phyloP scores from a whole-genome alignment of 2,113 vertebrate genomes.

The Grammomys dolichurus region DNA sequence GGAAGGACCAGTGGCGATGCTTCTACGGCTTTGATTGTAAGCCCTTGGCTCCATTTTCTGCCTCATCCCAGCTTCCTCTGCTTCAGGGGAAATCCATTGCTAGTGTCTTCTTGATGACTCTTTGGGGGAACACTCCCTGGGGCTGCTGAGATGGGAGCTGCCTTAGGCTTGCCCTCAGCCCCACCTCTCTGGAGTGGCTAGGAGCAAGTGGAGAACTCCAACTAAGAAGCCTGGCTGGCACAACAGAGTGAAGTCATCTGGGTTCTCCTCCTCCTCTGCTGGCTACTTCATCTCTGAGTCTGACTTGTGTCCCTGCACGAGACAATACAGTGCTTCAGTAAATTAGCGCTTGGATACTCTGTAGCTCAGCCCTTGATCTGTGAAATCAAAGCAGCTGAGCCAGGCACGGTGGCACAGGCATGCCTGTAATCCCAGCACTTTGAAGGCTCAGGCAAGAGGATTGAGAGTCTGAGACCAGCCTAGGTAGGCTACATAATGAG shows the following conservation, averaged over 20 bases:
- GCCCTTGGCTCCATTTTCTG: background rate
- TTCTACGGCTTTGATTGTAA: background rate
- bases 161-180: background rate
- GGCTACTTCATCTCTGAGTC: constrained; percentile 1
- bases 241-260: background rate
- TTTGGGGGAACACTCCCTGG: background rate
- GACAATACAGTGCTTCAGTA: background rate
- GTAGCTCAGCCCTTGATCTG: constrained; percentile 44
- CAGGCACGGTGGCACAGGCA: background rate
- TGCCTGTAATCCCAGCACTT: background rate
- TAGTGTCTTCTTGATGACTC: background rate
- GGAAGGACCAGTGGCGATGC: background rate
- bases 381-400: constrained; percentile 19
- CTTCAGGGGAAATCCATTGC: background rate
- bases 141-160: background rate
- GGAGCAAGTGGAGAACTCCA: background rate
- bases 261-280: background rate
- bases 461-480: background rate
- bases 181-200: background rate
- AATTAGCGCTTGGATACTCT: background rate
- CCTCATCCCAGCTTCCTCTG: background rate
- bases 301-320: background rate
- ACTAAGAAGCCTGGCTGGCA: background rate
- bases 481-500: background rate
- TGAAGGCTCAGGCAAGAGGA: background rate